Evolutionary conservation across 2,888 invertebrate species (phyloP).

Genomic region (Pherbina coryleti): DNA sequence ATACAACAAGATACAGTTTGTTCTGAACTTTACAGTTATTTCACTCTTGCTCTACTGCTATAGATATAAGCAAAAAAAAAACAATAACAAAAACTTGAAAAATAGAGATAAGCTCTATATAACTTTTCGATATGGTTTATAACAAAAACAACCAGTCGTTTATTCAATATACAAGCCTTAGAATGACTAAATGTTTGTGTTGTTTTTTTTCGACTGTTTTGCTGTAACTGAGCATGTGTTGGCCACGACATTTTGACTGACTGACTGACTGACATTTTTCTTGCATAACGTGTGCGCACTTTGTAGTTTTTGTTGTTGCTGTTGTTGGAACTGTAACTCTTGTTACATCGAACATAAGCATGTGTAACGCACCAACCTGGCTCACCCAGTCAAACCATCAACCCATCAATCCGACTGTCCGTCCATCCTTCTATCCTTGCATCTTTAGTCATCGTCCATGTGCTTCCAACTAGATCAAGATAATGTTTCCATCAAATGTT

Average conservation of each 20-base stretch:
- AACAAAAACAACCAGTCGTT: neutral
- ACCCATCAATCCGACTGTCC: too few species aligned
- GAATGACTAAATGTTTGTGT: neutral
- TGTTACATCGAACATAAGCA: neutral
- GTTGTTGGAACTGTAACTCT: neutral
- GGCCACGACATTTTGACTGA: constrained; percentile 67
- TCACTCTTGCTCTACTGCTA: too few species aligned
- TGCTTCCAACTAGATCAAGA: too few species aligned
- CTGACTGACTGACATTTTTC: constrained; percentile 66
- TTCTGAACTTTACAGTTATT: too few species aligned
- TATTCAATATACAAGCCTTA: neutral
- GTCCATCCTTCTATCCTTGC: too few species aligned
- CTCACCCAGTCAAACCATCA: too few species aligned
- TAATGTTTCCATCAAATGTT: too few species aligned
- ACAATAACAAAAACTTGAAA: too few species aligned
- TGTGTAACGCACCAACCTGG: neutral
- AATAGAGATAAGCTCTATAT: too few species aligned
- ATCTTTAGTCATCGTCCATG: too few species aligned
- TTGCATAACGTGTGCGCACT: constrained; percentile 62
- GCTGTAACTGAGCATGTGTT: constrained; percentile 60
- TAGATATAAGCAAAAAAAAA: too few species aligned
- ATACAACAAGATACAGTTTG: too few species aligned
- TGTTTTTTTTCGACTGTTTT: neutral
- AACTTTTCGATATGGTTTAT: neutral
- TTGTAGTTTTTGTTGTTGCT: constrained; percentile 1